These are phyloP conservation scores for Anguilla anguilla DNA, from an alignment of 2,797 vertebrate species.

Conservation along the genomic window DNA sequence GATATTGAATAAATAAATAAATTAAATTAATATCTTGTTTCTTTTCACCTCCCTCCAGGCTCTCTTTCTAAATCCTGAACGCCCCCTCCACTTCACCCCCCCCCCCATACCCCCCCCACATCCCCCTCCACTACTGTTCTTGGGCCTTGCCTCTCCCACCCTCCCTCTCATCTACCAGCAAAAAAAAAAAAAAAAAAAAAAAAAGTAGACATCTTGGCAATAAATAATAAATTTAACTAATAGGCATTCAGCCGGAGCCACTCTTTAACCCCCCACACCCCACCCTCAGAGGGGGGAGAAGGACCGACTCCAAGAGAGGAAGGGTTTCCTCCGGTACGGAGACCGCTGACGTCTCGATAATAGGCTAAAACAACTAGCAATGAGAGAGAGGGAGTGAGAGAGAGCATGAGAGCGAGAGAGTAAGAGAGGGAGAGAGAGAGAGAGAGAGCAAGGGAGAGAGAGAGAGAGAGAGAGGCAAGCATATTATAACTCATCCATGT, in stretches of 20 bases:
- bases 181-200: slow-evolving; percentile 44
- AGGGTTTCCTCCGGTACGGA: slow-evolving; percentile 65
- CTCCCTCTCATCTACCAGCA: slow-evolving; percentile 61
- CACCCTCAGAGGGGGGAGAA: slow-evolving; percentile 48
- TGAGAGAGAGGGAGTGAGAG: slow-evolving; percentile 52
- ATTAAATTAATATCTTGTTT: slow-evolving; percentile 76
- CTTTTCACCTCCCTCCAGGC: slow-evolving; percentile 69
- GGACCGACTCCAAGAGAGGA: slow-evolving; percentile 57
- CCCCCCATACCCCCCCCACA: not conserved
- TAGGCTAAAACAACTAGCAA: slow-evolving; percentile 79
- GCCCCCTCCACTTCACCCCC: slow-evolving; percentile 29
- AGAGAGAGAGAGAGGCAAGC: slow-evolving; percentile 78
- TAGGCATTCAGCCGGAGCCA: slow-evolving; percentile 71
- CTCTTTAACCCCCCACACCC: slow-evolving; percentile 63
- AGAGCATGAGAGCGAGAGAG: slow-evolving; percentile 42
- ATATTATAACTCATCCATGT: slow-evolving; percentile 81
- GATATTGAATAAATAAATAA: slow-evolving; percentile 78
- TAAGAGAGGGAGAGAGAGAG: slow-evolving; percentile 47
- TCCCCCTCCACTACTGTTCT: slow-evolving; percentile 14
- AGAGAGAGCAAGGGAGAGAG: slow-evolving; percentile 56
- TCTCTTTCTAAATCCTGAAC: slow-evolving; percentile 65
- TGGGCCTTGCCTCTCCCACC: slow-evolving; percentile 17
- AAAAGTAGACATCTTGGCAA: slow-evolving; percentile 69
- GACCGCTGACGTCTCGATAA: slow-evolving; percentile 78
- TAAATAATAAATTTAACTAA: slow-evolving; percentile 83